Evolutionary conservation across 2,797 vertebrate species (phyloP).

Genomic region (Sebastes minor): DNA sequence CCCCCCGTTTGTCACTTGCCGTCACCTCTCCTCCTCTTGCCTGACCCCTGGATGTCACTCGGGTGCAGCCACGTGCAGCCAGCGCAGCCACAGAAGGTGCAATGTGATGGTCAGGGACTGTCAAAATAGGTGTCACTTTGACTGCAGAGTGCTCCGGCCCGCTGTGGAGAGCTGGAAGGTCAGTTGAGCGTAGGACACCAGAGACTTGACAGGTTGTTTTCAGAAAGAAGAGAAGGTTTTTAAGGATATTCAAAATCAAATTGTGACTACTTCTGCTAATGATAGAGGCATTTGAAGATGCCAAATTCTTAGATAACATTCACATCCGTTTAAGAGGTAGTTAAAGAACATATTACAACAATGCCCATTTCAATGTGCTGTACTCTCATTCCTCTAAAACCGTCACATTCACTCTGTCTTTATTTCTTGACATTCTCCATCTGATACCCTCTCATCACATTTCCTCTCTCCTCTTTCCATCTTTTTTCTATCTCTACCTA

Average conservation of each 20-base stretch:
- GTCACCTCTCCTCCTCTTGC: slow-evolving; percentile 59
- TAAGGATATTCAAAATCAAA: background rate
- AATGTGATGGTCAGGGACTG: slow-evolving; percentile 64
- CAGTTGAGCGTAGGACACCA: slow-evolving; percentile 43
- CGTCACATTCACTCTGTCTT: slow-evolving; percentile 20
- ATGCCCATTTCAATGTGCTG: slow-evolving; percentile 78
- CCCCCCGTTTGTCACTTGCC: slow-evolving; percentile 63
- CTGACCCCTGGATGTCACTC: slow-evolving; percentile 63
- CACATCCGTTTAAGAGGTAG: background rate
- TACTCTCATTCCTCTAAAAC: slow-evolving; percentile 31
- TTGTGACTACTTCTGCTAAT: background rate
- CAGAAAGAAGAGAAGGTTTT: background rate
- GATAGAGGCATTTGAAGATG: background rate
- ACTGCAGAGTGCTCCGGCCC: slow-evolving; percentile 43
- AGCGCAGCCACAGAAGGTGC: slow-evolving; percentile 54
- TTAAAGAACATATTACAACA: slow-evolving; percentile 49
- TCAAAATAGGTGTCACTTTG: slow-evolving; percentile 67
- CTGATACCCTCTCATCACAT: slow-evolving; percentile 25
- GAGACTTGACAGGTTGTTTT: slow-evolving; percentile 26
- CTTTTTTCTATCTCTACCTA: slow-evolving; percentile 24
- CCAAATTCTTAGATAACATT: background rate
- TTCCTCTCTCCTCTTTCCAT: slow-evolving; percentile 34
- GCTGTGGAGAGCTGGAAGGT: slow-evolving; percentile 53
- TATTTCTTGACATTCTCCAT: slow-evolving; percentile 31
- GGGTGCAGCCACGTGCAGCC: slow-evolving; percentile 52